A percentile compares a stretch with the other conserved stretches of the same genome.
Evolutionary conservation across 2,888 invertebrate genomes (phyloP).

Genomic region (Ischnus inquisitorius): DNA sequence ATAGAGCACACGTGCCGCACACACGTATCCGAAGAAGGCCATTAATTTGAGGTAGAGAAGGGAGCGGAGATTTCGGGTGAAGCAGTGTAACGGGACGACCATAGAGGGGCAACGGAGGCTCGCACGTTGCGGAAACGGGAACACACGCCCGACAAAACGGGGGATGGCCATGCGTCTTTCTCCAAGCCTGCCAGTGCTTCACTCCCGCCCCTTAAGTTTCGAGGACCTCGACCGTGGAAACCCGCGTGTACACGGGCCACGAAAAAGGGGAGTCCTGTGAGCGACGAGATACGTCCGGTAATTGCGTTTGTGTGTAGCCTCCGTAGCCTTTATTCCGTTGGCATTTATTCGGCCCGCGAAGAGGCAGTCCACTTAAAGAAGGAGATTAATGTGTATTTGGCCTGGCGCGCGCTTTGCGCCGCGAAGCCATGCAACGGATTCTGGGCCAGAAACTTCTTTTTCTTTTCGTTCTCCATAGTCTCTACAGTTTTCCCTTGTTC

Average conservation of each 20-base stretch:
- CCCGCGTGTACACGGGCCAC: slow-evolving; percentile 45
- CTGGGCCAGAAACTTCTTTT: background rate
- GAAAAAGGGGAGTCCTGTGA: slow-evolving; percentile 37
- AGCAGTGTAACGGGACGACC: slow-evolving; percentile 12
- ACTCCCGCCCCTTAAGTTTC: slow-evolving; percentile 45
- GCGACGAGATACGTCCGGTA: slow-evolving; percentile 76
- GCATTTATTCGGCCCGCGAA: slow-evolving; percentile 81
- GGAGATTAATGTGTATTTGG: slow-evolving; percentile 80
- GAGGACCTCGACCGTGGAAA: slow-evolving; percentile 57
- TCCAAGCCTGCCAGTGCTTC: slow-evolving; percentile 59
- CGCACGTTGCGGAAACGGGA: slow-evolving; percentile 34
- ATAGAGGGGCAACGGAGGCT: background rate
- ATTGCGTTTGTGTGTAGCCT: slow-evolving; percentile 82
- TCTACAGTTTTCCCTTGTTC: background rate
- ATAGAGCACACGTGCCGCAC: background rate
- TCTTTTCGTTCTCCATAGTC: background rate
- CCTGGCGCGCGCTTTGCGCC: slow-evolving; percentile 74
- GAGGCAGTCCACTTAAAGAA: slow-evolving; percentile 81
- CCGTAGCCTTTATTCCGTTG: slow-evolving; percentile 80
- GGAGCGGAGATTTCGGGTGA: slow-evolving; percentile 28
- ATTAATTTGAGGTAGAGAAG: slow-evolving; percentile 27
- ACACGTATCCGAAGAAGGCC: background rate
- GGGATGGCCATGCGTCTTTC: slow-evolving; percentile 68
- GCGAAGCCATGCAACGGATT: slow-evolving; percentile 75
- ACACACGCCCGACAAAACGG: slow-evolving; percentile 52